Evolutionary conservation across 2,797 vertebrate species (phyloP).

Genomic region (Phrynocephalus guinanensis): DNA sequence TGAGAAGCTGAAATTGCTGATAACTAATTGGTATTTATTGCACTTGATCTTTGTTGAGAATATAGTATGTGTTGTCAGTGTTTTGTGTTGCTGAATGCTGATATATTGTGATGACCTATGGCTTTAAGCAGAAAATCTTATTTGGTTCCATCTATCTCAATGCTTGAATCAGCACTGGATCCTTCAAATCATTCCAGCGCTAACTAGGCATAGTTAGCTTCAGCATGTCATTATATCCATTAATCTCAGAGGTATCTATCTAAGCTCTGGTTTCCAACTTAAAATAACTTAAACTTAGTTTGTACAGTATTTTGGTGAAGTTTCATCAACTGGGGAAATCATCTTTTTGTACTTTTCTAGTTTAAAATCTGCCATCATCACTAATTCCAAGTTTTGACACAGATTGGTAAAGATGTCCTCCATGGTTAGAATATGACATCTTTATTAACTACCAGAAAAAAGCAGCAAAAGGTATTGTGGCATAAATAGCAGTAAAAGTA

Average conservation of each 20-base stretch:
- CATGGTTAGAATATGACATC: not conserved
- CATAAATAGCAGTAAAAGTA: no score
- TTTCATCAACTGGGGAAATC: not conserved
- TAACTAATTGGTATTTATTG: no score
- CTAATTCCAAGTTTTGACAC: not conserved
- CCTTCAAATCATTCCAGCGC: slow-evolving; percentile 41
- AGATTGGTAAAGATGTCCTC: not conserved
- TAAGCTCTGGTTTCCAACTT: not conserved
- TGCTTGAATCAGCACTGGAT: slow-evolving; percentile 12
- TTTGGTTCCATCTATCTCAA: no score
- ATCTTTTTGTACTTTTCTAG: not conserved
- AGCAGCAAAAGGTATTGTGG: no score
- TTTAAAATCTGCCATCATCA: not conserved
- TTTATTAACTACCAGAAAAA: not conserved
- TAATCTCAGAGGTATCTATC: slow-evolving; percentile 45
- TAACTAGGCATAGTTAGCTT: slow-evolving; percentile 49
- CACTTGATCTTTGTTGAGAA: no score
- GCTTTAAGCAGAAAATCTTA: no score
- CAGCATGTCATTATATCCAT: slow-evolving; percentile 52
- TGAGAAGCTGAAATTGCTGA: no score
- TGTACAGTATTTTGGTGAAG: not conserved
- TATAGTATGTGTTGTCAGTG: no score
- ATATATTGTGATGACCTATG: no score
- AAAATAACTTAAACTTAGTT: not conserved
- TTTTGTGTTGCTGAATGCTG: no score